A percentile compares a stretch with the other conserved stretches of the same genome.
Conservation (phyloP, 2,797 vertebrate species). For the Pogoniulus pusillus region DNA sequence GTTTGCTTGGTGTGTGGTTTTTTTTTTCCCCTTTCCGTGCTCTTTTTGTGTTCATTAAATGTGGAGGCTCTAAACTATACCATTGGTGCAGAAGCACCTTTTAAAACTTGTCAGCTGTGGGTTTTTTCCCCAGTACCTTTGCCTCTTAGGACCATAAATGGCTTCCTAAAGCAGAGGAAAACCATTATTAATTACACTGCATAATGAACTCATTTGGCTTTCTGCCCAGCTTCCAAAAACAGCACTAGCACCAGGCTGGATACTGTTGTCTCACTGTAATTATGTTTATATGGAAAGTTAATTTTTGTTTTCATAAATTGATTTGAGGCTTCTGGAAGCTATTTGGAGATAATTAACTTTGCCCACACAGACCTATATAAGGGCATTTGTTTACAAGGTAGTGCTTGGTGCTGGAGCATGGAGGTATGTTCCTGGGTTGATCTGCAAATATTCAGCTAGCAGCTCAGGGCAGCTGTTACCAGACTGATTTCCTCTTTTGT, state of each 20-base stretch:
- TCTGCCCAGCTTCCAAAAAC: conserved; percentile 75
- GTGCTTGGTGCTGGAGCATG: neutral
- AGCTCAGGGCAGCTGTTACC: conserved; percentile 14
- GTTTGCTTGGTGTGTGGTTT: no score
- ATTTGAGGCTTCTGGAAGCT: conserved; percentile 78
- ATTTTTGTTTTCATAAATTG: conserved; percentile 82
- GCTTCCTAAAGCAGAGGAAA: conserved; percentile 70
- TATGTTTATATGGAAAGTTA: conserved; percentile 80
- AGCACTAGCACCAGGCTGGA: conserved; percentile 66
- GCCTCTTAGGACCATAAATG: conserved; percentile 66
- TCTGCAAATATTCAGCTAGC: conserved; percentile 47
- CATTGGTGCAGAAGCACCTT: conserved; percentile 32
- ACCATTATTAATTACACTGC: conserved; percentile 77
- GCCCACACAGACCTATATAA: conserved; percentile 66
- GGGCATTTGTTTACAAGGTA: conserved; percentile 65
- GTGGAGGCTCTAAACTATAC: neutral
- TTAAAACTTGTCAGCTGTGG: conserved; percentile 44
- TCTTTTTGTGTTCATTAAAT: neutral
- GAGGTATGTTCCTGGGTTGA: conserved; percentile 13
- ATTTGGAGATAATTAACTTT: conserved; percentile 78
- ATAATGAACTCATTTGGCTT: conserved; percentile 80
- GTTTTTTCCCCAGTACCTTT: conserved; percentile 46
- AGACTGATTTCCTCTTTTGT: neutral
- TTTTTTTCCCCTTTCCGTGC: neutral
- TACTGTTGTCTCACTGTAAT: conserved; percentile 76